Base-by-base conservation (phyloP, 2,888 invertebrate genomes). In the Ochropacha duplaris region DNA sequence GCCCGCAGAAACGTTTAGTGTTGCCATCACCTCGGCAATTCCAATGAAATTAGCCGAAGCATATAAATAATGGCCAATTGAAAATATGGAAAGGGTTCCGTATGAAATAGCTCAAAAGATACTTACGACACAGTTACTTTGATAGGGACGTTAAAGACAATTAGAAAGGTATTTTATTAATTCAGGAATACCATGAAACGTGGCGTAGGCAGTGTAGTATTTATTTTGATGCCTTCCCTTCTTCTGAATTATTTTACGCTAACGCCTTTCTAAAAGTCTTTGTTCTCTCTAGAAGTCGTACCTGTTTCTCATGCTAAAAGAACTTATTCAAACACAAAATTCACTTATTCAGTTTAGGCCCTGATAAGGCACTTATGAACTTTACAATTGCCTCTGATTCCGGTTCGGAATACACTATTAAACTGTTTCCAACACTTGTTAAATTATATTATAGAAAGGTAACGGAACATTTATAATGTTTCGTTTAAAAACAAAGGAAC, bases 1-100 rank as follows among this genome's bases (percentile, higher is more conserved):
- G 44, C n/a, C 44, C 44, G 44, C 44, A 44, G 44, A 44, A 44
- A 44, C 44, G 44, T 44, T 44, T 44, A 44, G 44, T 44, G 44
- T 44, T 44, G 44, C 44, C 44, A 44, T 44, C 44, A 44, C 19
- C 16, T 9, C 9, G 44, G 44, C 44, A 19, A 19, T 44, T 44
- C 44, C 44, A 9, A 44, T 44, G 44, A 19, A 44, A 44, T 44
- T 44, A 44, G 44, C 44, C 44, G 44, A 44, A 19, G 44, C 44
- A 44, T 44, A 44, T 44, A 44, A 44, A 44, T 44, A 44, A 44
- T 44, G 19, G 44, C 44, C 44, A 44, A 44, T 44, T 44, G 19
- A 44, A 44, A 44, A 19, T 16, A 19, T 19, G 6, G 19, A n/a
- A 2, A 5, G n/a, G 44, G 44, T 44, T 44, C 44, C 19, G 44